phyloP scores from a whole-genome alignment of 1,140 invertebrate species.

The Galleria mellonella region DNA sequence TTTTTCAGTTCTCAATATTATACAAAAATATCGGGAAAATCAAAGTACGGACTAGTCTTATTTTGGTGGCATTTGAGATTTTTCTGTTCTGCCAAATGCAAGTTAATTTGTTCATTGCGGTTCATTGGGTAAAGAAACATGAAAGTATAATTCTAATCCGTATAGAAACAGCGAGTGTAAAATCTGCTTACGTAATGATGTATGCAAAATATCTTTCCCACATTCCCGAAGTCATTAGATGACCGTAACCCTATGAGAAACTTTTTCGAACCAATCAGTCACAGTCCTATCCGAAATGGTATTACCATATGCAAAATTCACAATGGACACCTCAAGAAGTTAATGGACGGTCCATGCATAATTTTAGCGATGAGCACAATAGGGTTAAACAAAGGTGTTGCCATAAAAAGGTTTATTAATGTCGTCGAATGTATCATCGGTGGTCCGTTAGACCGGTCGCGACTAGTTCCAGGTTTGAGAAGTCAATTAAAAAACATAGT shows the following conservation, averaged over 20 bases:
- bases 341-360: constrained; percentile 57
- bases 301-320: constrained; percentile 65
- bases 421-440: constrained; percentile 44
- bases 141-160: too few relatives aligned
- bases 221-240: constrained; percentile 23
- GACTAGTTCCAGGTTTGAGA: constrained; percentile 11
- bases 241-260: constrained; percentile 44
- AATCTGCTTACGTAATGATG: constrained; percentile 26
- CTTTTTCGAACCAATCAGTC: constrained; percentile 49
- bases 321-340: constrained; percentile 51
- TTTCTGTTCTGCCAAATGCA: too few relatives aligned
- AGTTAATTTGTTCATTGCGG: too few relatives aligned
- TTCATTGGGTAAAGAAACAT: too few relatives aligned
- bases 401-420: constrained; percentile 61
- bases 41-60: too few relatives aligned
- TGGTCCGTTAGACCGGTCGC: constrained; percentile 49
- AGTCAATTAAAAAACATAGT: constrained; percentile 35
- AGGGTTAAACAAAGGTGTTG: constrained; percentile 59
- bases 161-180: constrained; percentile 3
- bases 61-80: too few relatives aligned
- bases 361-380: constrained; percentile 40
- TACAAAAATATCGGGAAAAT: too few relatives aligned
- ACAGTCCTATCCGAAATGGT: constrained; percentile 36
- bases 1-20: too few relatives aligned
- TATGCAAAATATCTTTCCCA: constrained; percentile 34